These are phyloP conservation scores for Clarias batrachus DNA, from an alignment of 2,113 vertebrate species.

Conservation along the genomic window DNA sequence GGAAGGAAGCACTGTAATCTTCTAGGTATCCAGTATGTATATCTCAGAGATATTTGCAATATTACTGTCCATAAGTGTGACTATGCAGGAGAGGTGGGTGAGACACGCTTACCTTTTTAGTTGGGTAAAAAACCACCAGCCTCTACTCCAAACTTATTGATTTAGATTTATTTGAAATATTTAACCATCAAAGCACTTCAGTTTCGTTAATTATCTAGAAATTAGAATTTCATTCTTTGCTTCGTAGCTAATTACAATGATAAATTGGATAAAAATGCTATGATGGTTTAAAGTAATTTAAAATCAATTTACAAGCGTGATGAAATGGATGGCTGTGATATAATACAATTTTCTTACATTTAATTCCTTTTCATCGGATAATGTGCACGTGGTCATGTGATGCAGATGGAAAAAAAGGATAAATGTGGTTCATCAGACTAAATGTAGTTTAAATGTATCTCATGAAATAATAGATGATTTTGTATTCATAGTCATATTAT, in stretches of 20 bases:
- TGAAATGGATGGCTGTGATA: neutral
- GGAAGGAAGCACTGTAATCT: neutral
- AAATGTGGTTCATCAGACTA: neutral
- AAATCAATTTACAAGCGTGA: slow-evolving; percentile 16
- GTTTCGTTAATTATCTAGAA: neutral
- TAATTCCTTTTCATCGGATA: neutral
- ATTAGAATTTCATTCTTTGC: neutral
- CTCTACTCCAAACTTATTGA: neutral
- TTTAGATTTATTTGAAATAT: neutral
- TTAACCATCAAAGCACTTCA: neutral
- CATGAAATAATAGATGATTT: neutral
- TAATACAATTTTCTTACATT: neutral
- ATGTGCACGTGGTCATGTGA: neutral
- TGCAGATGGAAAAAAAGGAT: neutral
- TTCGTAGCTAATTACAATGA: slow-evolving; percentile 10
- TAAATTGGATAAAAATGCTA: slow-evolving; percentile 13
- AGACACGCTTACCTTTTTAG: neutral
- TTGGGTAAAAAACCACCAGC: neutral
- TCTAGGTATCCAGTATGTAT: neutral
- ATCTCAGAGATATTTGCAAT: neutral
- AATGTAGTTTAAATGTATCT: neutral
- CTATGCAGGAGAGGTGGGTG: neutral
- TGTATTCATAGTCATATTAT: neutral
- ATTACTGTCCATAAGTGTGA: neutral
- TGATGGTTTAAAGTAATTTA: neutral